Base-by-base conservation (phyloP, 2,113 vertebrate genomes). In the Mesoclemmys tuberculata region DNA sequence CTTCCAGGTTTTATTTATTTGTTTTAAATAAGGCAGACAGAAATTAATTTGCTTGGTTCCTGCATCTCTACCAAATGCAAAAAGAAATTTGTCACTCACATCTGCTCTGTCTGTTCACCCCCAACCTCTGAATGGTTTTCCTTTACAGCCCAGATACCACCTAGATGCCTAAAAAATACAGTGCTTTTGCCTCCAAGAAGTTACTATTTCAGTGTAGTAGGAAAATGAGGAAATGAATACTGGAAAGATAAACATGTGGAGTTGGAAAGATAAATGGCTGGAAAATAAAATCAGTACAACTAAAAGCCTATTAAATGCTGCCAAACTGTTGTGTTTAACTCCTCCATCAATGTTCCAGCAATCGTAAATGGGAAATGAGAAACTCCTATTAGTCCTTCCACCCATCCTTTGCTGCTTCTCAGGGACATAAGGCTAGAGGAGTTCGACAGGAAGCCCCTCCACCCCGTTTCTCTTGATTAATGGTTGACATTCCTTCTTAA, bases 1-100 rank as follows among this genome's bases (percentile, higher is more conserved):
- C 93, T 94, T 96, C 95, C 86, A 80, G 96, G 92, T 95, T 96
- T 89, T 90, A 93, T 96, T 96, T 96, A 35, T 87, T 94, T 89
- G 96, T 90, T 89, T 95, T 79, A 71, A 92, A 89, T 79, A 80
- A 88, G 92, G 97, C 31, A 55, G 93, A 90, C 85, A 81, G 46
- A 83, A 88, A 92, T 96, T 94, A 79, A 96, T 85, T 95, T 93
- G 94, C 88, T 92, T 85, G 1, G 64, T 61, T 95, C 88, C 71
- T 58, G 35, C 35, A 11, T 90, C 92, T 95, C 44, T 0, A 82
- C 78, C 61, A 55, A 92, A 81, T 5, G 44, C 22, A 31, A 84
- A 84, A 82, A 68, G 84, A 88, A 79, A 95, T 3, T 22, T 2
- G 51, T 56, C 4, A 11, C n/a, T 1, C 4, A 56, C 1, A 49